phyloP scores from a whole-genome alignment of 2,113 vertebrate species.

The Hyperopisus bebe region DNA sequence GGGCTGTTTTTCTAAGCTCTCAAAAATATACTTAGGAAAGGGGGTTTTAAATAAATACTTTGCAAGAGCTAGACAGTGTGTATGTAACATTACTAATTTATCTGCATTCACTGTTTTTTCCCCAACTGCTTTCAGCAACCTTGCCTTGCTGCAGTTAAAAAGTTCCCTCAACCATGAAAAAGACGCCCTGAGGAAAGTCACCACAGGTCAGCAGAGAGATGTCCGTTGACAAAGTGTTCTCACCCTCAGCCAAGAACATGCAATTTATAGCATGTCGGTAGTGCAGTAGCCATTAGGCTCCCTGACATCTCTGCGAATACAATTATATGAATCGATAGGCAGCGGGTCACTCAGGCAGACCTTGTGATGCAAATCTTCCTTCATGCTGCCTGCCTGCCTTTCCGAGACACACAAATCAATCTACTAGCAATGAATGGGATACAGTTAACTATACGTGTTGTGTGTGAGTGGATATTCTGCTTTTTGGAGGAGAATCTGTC shows the following conservation, averaged over 20 bases:
- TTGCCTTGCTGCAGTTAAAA: constrained; percentile 5
- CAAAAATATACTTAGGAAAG: neutral
- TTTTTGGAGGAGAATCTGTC: neutral
- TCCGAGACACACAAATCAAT: neutral
- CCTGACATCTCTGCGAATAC: constrained; percentile 11
- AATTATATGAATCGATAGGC: constrained; percentile 7
- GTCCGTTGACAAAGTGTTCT: constrained; percentile 2
- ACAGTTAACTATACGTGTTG: neutral
- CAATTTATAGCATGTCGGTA: constrained; percentile 3
- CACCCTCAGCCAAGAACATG: neutral
- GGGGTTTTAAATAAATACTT: neutral
- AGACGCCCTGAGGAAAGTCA: neutral
- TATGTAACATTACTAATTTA: neutral
- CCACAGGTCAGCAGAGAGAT: neutral
- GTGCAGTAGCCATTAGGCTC: neutral
- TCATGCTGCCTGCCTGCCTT: neutral
- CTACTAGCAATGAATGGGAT: neutral
- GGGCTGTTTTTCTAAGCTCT: neutral
- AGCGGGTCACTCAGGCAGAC: neutral
- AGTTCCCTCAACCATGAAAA: constrained; percentile 3
- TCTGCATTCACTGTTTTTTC: neutral
- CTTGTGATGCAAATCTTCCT: neutral
- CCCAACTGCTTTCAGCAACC: neutral
- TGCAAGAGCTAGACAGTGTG: neutral
- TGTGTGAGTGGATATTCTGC: neutral